Conservation (phyloP, 2,797 vertebrate genomes). For the Myripristis jacobus region DNA sequence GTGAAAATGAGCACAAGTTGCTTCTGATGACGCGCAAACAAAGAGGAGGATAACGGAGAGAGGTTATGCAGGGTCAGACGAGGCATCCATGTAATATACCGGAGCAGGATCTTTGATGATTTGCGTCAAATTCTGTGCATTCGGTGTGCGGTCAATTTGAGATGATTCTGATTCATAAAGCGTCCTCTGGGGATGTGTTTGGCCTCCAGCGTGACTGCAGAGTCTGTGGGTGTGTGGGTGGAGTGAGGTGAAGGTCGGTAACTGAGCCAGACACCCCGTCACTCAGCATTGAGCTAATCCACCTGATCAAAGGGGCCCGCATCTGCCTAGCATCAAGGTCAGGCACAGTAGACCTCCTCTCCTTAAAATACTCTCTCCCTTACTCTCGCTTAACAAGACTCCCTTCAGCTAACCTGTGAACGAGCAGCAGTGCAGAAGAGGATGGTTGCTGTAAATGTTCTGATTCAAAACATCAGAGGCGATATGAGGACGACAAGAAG, state of each 20-base stretch:
- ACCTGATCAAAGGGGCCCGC: constrained; percentile 76
- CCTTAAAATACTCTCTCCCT: constrained; percentile 40
- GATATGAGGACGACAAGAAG: background rate
- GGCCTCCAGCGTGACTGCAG: constrained; percentile 55
- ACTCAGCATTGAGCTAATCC: constrained; percentile 71
- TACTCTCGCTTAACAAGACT: constrained; percentile 41
- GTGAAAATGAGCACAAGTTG: constrained; percentile 45
- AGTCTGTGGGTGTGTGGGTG: constrained; percentile 18
- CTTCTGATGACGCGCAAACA: constrained; percentile 20
- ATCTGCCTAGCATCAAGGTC: constrained; percentile 57
- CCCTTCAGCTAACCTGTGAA: constrained; percentile 36
- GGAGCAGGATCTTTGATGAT: constrained; percentile 20
- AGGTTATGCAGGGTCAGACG: constrained; percentile 24
- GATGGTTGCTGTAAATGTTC: background rate
- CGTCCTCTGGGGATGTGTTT: constrained; percentile 35
- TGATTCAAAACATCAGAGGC: background rate
- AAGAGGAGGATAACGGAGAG: background rate
- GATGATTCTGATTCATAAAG: constrained; percentile 34
- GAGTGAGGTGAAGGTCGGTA: constrained; percentile 41
- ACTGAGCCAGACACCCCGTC: constrained; percentile 66
- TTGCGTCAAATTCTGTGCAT: constrained; percentile 21
- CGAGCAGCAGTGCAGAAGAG: constrained; percentile 23
- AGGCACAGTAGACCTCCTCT: constrained; percentile 54
- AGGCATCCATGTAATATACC: background rate
- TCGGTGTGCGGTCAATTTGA: constrained; percentile 18